Evolutionary conservation across 92 coral and sea anemone genomes (phyloP), one percentile per base, ranked within the genome.

Genomic region (Epizoanthus fatuus): DNA sequence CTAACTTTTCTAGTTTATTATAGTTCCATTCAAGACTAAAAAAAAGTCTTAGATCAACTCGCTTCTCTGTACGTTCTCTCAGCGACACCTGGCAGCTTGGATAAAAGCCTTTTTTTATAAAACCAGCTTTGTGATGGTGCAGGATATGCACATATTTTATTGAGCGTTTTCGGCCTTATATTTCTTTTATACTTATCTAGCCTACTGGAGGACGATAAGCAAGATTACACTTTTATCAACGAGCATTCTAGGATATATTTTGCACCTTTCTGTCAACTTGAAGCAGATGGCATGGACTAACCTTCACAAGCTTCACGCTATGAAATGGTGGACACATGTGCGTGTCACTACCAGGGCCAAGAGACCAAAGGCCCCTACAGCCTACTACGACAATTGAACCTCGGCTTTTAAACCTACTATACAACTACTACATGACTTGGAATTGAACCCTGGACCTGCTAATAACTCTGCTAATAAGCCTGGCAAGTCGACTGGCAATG

Each of bases 361-460:
- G 71, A 69, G 84, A 82, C 11, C 88, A 63, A 68, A 57, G 52
- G 67, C 67, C 17, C 58, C 85, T 42, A 89, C 86, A 53, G 88
- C 77, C 49, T 88, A 73, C 63, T 82, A 83, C 87, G 75, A 52
- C 53, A 85, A 81, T 82, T 83, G 84, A 69, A 89, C 92, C 49
- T 89, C 89, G 44, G 40, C 89, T 56, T 84, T 84, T 49, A 84
- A 89, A 68, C 86, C 86, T 49, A 78, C 76, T 67, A 52, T 89
- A 77, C 89, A 89, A 72, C 80, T 84, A 40, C 57, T 85, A 37
- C 87, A 90, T 32, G 90, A 90, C 64, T 14, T 90, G 16, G 93
- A 90, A 85, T 16, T 66, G 10, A 76, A 89, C 63, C 92, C 89
- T 77, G 89, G 86, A 51, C 92, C 91, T 73, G 74, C 69, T 47